These are phyloP conservation scores for Neosalanx taihuensis DNA, from an alignment of 2,797 vertebrate genomes.

Conservation along the genomic window DNA sequence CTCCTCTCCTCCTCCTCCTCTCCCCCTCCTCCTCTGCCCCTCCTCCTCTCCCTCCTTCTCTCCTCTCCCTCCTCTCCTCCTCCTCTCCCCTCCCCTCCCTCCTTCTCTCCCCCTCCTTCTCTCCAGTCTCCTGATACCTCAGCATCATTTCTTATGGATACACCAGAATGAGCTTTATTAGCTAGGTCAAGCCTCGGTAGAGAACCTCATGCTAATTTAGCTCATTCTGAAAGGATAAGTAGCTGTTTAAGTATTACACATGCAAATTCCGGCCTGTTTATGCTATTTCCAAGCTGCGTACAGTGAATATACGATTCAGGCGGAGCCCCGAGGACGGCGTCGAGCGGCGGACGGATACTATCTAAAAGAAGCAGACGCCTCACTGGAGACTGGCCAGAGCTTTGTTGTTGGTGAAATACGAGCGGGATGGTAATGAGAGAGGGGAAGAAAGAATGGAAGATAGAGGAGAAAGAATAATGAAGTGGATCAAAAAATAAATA, in stretches of 20 bases:
- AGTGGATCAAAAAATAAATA: conserved; percentile 1
- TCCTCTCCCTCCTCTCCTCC: not conserved
- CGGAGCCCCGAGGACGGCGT: conserved; percentile 10
- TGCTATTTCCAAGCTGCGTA: conserved; percentile 33
- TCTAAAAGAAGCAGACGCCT: conserved; percentile 18
- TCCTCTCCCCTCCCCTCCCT: not conserved
- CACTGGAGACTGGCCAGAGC: not conserved
- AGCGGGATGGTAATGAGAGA: not conserved
- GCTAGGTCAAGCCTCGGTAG: conserved; percentile 37
- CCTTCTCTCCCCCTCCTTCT: not conserved
- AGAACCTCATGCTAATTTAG: conserved; percentile 11
- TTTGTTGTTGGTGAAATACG: not conserved
- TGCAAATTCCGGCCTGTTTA: conserved; percentile 50
- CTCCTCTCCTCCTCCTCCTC: not conserved
- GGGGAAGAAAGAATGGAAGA: not conserved
- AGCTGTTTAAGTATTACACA: conserved; percentile 42
- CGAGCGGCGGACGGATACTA: conserved; percentile 35
- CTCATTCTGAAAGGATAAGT: conserved; percentile 13
- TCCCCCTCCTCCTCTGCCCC: no score
- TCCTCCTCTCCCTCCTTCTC: not conserved
- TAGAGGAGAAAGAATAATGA: conserved; percentile 15
- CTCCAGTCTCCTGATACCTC: conserved; percentile 19
- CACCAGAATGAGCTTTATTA: conserved; percentile 47
- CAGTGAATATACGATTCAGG: conserved; percentile 19
- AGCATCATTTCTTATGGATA: conserved; percentile 28